phyloP scores from a whole-genome alignment of 2,113 vertebrate genomes.

The Centrocercus urophasianus region DNA sequence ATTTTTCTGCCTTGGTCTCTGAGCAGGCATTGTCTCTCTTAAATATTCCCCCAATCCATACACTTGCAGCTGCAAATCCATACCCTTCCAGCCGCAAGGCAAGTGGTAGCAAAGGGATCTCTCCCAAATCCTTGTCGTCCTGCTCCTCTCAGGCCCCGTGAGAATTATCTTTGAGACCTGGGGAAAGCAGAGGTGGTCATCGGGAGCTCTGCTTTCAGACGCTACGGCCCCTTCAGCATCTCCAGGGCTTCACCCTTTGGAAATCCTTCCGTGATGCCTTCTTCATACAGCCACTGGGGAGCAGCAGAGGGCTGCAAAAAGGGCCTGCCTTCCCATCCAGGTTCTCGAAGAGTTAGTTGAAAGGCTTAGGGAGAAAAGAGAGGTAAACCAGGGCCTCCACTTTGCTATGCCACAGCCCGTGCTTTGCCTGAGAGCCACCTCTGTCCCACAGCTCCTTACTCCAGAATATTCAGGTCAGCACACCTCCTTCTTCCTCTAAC shows the following conservation, averaged over 20 bases:
- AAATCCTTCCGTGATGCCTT: neutral
- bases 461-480: neutral
- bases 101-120: neutral
- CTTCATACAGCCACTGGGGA: slow-evolving; percentile 2
- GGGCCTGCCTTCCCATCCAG: neutral
- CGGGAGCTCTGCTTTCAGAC: rapidly evolving
- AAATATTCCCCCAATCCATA: neutral
- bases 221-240: rapidly evolving
- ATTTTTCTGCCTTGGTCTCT: neutral
- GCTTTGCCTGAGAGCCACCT: neutral
- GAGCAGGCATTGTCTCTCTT: neutral
- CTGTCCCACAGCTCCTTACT: neutral
- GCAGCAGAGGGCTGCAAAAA: slow-evolving; percentile 40
- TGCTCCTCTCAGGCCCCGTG: neutral
- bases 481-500: neutral
- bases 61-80: neutral
- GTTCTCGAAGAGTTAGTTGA: rapidly evolving
- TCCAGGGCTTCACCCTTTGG: neutral
- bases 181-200: neutral
- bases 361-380: rapidly evolving
- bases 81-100: neutral
- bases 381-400: neutral
- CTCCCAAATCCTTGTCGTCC: neutral
- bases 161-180: neutral
- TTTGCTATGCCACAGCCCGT: neutral